Conservation (phyloP, 2,888 invertebrate species). For the Malthinus seriepunctatus region DNA sequence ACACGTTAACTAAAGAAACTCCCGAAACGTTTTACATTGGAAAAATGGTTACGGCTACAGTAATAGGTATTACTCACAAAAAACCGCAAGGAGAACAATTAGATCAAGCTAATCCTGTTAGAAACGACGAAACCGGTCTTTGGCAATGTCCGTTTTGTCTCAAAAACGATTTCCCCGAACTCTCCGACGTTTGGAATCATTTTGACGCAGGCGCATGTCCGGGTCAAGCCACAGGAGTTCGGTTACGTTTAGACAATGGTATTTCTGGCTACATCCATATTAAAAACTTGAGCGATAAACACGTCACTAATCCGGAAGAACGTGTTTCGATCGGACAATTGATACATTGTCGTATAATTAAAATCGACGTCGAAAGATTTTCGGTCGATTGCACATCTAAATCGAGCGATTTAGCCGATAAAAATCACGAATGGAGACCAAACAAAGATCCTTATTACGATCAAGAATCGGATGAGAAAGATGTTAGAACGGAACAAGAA, state of each 20-base stretch:
- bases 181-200: slow-evolving; percentile 98
- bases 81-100: slow-evolving; percentile 92
- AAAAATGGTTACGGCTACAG: slow-evolving; percentile 82
- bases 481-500: slow-evolving; percentile 76
- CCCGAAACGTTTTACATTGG: slow-evolving; percentile 91
- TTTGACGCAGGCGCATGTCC: slow-evolving; percentile 96
- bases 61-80: slow-evolving; percentile 78
- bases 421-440: slow-evolving; percentile 89
- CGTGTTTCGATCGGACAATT: slow-evolving; percentile 83
- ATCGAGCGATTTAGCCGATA: slow-evolving; percentile 88
- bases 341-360: slow-evolving; percentile 87
- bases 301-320: slow-evolving; percentile 91
- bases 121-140: slow-evolving; percentile 90
- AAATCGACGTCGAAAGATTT: slow-evolving; percentile 94
- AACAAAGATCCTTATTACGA: slow-evolving; percentile 91
- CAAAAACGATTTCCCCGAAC: slow-evolving; percentile 93
- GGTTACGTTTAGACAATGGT: slow-evolving; percentile 84
- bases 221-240: slow-evolving; percentile 92
- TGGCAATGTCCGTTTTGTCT: slow-evolving; percentile 99
- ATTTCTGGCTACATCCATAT: slow-evolving; percentile 92
- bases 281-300: slow-evolving; percentile 90
- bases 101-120: slow-evolving; percentile 93
- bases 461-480: slow-evolving; percentile 79
- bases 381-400: slow-evolving; percentile 92
- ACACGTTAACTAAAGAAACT: slow-evolving; percentile 94